These are phyloP conservation scores for Kuschelorhynchus macadamiae DNA, from an alignment of 2,888 invertebrate genomes.

Conservation along the genomic window DNA sequence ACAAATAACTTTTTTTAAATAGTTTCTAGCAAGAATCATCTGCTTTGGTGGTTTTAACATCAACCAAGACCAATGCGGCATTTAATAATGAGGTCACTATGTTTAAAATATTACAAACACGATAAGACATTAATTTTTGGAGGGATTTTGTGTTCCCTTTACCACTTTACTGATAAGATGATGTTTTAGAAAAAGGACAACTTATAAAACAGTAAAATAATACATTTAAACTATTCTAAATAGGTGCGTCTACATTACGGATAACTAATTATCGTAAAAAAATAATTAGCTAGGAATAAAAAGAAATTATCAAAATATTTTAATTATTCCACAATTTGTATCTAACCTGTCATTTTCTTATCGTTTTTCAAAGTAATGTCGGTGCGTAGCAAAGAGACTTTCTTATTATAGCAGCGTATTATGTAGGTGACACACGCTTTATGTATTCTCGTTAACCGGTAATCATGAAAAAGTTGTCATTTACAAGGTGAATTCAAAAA, in stretches of 20 bases:
- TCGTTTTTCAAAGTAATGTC: conserved; percentile 50
- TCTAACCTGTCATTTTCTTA: conserved; percentile 47
- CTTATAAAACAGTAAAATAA: no score
- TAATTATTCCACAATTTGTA: conserved; percentile 50
- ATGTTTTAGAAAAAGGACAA: neutral
- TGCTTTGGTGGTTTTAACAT: no score
- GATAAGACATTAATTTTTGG: no score
- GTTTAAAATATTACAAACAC: neutral
- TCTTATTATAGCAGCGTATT: conserved; percentile 47
- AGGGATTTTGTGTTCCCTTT: no score
- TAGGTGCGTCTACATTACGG: conserved; percentile 12
- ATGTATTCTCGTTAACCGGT: conserved; percentile 26
- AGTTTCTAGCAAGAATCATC: no score
- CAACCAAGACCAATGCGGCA: no score
- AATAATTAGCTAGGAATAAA: conserved; percentile 41
- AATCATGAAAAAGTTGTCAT: neutral
- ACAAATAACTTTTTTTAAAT: no score
- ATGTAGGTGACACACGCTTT: conserved; percentile 48
- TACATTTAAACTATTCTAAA: no score
- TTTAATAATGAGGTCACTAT: neutral
- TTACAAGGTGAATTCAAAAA: conserved; percentile 11
- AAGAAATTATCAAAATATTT: conserved; percentile 49
- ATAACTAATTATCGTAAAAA: conserved; percentile 18
- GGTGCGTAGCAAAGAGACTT: conserved; percentile 45
- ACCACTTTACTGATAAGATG: no score